Percentiles rank a stretch among this genome's conserved stretches.
Conservation (phyloP, 2,888 invertebrate genomes). For the Heliconius ethilla region DNA sequence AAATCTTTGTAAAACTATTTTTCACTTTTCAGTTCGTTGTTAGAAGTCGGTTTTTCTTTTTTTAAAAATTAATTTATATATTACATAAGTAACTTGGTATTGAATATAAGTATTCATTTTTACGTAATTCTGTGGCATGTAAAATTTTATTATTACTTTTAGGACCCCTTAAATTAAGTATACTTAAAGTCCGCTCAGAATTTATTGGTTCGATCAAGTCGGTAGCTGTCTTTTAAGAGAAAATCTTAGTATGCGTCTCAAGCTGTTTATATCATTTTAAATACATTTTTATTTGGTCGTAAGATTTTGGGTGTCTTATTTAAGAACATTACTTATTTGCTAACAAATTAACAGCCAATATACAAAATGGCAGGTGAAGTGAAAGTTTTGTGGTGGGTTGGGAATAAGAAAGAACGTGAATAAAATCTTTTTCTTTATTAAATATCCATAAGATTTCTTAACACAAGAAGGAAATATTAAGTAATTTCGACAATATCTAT, state of each 20-base stretch:
- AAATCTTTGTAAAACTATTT: no score
- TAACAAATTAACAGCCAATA: background rate
- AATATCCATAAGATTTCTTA: no score
- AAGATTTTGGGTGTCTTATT: constrained; percentile 1
- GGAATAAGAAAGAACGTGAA: constrained; percentile 5
- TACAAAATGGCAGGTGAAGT: background rate
- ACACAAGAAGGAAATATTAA: no score
- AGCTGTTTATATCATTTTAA: background rate
- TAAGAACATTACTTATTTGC: constrained; percentile 4
- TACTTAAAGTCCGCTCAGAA: constrained; percentile 27
- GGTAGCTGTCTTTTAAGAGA: constrained; percentile 33
- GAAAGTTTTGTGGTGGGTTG: background rate
- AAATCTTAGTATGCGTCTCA: background rate
- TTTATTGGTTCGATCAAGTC: constrained; percentile 35
- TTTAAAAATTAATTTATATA: no score
- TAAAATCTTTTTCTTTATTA: background rate
- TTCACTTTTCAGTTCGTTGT: no score
- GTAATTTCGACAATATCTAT: no score
- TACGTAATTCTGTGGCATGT: constrained; percentile 46
- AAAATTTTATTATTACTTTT: constrained; percentile 48
- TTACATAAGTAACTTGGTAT: no score
- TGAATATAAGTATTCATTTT: constrained; percentile 43
- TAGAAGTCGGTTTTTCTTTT: no score
- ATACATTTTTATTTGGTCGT: background rate
- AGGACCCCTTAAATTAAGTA: constrained; percentile 43